phyloP scores from a whole-genome alignment of 2,888 invertebrate species.

The Galerucella pusilla region DNA sequence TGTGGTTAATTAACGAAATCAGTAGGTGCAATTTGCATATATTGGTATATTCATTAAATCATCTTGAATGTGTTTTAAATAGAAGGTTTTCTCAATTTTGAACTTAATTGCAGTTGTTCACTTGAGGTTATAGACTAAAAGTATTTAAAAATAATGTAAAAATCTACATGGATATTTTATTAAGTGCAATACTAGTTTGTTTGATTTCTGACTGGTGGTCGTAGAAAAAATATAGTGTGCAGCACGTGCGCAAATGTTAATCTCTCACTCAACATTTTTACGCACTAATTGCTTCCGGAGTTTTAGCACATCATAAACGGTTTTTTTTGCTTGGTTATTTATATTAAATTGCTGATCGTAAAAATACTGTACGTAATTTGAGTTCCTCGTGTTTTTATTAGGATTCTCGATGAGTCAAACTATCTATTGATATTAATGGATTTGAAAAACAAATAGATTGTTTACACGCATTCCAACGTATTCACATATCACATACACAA shows the following conservation, averaged over 20 bases:
- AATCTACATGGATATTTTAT: too few species aligned
- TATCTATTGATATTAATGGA: conserved; percentile 1
- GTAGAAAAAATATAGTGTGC: too few species aligned
- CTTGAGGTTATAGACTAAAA: too few species aligned
- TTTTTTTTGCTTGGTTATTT: too few species aligned
- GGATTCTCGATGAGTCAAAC: not conserved
- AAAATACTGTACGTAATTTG: not conserved
- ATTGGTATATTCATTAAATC: not conserved
- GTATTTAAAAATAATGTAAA: too few species aligned
- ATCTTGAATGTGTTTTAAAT: not conserved
- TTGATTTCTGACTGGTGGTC: too few species aligned
- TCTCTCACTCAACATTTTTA: too few species aligned
- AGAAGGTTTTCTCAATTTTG: not conserved
- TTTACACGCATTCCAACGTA: conserved; percentile 12
- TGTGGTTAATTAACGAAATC: conserved; percentile 4
- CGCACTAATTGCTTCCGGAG: too few species aligned
- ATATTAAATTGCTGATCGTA: not conserved
- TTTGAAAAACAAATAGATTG: not conserved
- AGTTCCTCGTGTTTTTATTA: not conserved
- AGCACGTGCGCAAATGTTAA: too few species aligned
- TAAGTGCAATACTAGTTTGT: too few species aligned
- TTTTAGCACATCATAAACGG: too few species aligned
- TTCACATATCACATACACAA: not conserved
- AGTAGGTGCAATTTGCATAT: conserved; percentile 4
- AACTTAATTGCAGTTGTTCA: not conserved